Evolutionary conservation across 2,888 invertebrate species (phyloP).

Genomic region (Zaprionus bogoriensis): DNA sequence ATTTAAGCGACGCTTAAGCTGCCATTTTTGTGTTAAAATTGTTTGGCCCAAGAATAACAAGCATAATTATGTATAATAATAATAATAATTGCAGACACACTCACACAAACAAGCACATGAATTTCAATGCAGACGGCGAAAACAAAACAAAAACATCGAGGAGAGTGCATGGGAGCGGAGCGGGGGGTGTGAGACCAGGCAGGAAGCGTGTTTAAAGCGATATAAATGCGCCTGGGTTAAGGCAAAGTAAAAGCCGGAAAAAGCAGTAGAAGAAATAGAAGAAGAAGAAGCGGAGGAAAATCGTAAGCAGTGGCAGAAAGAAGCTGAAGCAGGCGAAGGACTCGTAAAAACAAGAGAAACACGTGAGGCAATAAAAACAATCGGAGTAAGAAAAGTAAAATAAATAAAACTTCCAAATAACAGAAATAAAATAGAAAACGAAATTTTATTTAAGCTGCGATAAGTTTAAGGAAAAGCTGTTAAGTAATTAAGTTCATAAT

Average conservation of each 20-base stretch:
- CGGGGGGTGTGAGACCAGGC: too few species aligned
- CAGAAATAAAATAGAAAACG: not conserved
- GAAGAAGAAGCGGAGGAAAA: not conserved
- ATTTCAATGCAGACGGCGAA: conserved; percentile 33
- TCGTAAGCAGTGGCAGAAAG: not conserved
- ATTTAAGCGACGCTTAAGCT: too few species aligned
- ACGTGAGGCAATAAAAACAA: not conserved
- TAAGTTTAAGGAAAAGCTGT: too few species aligned
- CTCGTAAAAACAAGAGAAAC: not conserved
- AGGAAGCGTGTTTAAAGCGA: too few species aligned
- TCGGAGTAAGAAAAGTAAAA: not conserved
- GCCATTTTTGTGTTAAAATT: too few species aligned
- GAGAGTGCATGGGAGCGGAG: conserved; percentile 3
- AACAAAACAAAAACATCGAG: not conserved
- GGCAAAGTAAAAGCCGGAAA: conserved; percentile 7
- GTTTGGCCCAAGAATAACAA: too few species aligned
- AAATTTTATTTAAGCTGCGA: too few species aligned
- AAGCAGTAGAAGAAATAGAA: not conserved
- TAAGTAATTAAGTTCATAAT: too few species aligned
- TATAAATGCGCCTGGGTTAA: too few species aligned
- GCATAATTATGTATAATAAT: too few species aligned
- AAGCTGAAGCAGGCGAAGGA: conserved; percentile 1
- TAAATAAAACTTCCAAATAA: too few species aligned
- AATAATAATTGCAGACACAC: too few species aligned
- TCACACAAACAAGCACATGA: conserved; percentile 30